Conservation (phyloP, 2,888 invertebrate genomes). For the Cenopis cana region DNA sequence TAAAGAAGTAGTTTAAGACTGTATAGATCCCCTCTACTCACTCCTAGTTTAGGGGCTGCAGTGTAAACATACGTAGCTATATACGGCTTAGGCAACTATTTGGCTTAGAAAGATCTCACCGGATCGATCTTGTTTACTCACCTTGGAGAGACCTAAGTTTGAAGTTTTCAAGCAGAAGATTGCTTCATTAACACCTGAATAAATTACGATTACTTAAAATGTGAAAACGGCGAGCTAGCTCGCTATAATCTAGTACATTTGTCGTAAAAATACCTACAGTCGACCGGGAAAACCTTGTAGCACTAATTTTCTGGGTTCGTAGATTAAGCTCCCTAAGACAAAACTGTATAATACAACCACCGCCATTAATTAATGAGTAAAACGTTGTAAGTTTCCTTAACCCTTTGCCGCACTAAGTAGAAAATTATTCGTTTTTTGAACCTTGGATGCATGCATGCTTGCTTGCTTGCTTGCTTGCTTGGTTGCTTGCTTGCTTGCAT, state of each 20-base stretch:
- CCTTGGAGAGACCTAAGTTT: neutral
- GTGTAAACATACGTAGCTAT: no score
- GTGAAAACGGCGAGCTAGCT: neutral
- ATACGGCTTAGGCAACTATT: no score
- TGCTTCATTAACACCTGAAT: neutral
- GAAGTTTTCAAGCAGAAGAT: neutral
- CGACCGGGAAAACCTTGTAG: neutral
- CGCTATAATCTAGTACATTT: neutral
- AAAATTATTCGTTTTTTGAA: no score
- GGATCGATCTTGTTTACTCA: neutral
- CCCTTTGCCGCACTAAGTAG: no score
- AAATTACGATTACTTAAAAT: neutral
- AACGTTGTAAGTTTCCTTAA: conserved; percentile 14
- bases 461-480: no score
- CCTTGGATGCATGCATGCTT: no score
- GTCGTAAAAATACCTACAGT: neutral
- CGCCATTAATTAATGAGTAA: neutral
- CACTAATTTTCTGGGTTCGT: neutral
- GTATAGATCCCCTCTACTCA: no score
- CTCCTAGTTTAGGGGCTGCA: no score
- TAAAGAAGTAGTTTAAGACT: no score
- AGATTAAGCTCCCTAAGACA: neutral
- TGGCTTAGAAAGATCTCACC: no score
- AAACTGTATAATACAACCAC: neutral
- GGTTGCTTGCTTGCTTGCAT: no score